Evolutionary conservation across 2,888 invertebrate species (phyloP).

Genomic region (Phyllotreta cruciferae): DNA sequence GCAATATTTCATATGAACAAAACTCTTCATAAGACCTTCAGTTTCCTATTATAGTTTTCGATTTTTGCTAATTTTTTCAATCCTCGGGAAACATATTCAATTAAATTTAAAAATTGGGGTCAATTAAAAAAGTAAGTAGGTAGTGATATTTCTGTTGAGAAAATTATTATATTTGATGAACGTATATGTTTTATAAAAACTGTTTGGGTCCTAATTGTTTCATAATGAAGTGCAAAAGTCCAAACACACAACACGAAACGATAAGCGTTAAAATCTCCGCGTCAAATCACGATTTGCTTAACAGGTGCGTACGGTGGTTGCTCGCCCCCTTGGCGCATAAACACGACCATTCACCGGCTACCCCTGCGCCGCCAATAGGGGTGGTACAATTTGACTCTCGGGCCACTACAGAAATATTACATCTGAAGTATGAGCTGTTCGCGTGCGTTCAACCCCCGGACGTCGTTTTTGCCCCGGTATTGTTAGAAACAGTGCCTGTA

Average conservation of each 20-base stretch:
- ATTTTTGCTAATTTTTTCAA: too few relatives aligned
- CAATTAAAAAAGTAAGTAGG: too few relatives aligned
- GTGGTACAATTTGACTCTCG: conserved; percentile 54
- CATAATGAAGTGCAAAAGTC: conserved; percentile 44
- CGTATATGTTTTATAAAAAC: background rate
- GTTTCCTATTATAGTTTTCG: too few relatives aligned
- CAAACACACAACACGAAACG: conserved; percentile 48
- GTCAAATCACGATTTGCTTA: conserved; percentile 54
- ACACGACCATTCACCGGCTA: conserved; percentile 48
- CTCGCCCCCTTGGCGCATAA: conserved; percentile 51
- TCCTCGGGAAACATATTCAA: too few relatives aligned
- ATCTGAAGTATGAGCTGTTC: conserved; percentile 53
- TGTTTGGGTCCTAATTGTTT: conserved; percentile 35
- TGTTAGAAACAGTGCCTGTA: conserved; percentile 41
- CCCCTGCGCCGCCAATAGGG: conserved; percentile 40
- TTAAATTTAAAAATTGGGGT: too few relatives aligned
- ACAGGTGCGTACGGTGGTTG: conserved; percentile 52
- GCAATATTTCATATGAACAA: too few relatives aligned
- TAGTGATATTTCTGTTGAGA: too few relatives aligned
- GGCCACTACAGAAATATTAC: conserved; percentile 55
- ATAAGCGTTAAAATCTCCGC: conserved; percentile 54
- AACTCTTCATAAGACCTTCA: too few relatives aligned
- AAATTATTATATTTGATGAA: too few relatives aligned
- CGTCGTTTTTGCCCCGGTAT: conserved; percentile 42
- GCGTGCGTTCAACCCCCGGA: conserved; percentile 45